A percentile compares a stretch with the other conserved stretches of the same genome.
Evolutionary conservation across 1,140 invertebrate genomes (phyloP).

Genomic region (Tribolium madens): DNA sequence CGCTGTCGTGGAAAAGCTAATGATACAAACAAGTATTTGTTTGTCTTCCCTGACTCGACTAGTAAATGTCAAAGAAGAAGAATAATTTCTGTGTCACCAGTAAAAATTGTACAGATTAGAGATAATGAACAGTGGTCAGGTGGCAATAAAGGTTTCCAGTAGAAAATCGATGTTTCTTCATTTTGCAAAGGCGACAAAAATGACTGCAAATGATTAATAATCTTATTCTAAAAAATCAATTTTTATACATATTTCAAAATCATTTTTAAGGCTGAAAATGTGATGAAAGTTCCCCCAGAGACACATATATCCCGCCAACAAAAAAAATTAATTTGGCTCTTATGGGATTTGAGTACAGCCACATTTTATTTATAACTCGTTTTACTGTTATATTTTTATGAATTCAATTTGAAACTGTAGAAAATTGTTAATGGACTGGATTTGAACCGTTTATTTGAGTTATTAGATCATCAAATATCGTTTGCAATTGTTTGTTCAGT

Average conservation of each 20-base stretch:
- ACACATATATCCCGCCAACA: neutral
- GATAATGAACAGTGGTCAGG: neutral
- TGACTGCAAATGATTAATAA: constrained; percentile 10
- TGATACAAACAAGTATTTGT: neutral
- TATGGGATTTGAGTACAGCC: neutral
- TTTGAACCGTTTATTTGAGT: neutral
- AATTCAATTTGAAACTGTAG: neutral
- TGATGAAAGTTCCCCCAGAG: constrained; percentile 2
- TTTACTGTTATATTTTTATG: neutral
- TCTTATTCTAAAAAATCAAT: neutral
- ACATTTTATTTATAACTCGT: neutral
- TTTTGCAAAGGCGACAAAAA: neutral
- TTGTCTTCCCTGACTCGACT: neutral
- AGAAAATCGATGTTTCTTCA: constrained; percentile 8
- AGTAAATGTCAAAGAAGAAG: neutral
- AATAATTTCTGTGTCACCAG: constrained; percentile 3
- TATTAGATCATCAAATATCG: neutral
- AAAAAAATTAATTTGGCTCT: constrained; percentile 16
- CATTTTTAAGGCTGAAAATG: neutral
- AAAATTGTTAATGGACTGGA: neutral
- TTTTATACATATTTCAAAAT: constrained; percentile 16
- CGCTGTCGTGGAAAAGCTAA: neutral
- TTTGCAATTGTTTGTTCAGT: too few relatives aligned
- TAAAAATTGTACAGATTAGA: neutral
- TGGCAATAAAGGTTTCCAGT: neutral